These are phyloP conservation scores for Elaphurus davidianus DNA, from an alignment of 2,113 vertebrate genomes.

Conservation along the genomic window DNA sequence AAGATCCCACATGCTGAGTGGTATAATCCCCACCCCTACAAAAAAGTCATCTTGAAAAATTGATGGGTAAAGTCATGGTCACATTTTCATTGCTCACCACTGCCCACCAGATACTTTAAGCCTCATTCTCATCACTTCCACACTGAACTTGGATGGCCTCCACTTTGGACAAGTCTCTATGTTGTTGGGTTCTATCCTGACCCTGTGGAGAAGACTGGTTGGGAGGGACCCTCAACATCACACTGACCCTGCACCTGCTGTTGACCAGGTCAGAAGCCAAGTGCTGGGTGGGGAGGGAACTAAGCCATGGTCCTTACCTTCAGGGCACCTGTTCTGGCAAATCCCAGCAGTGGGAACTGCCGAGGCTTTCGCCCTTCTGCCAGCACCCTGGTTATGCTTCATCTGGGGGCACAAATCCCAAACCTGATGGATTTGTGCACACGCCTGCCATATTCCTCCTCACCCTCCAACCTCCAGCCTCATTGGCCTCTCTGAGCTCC, in stretches of 20 bases:
- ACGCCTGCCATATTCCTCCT: fast-evolving
- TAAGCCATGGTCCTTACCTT: not conserved
- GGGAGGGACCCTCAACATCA: not conserved
- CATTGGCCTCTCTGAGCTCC: not conserved
- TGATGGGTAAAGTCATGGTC: too few species aligned
- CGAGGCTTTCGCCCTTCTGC: not conserved
- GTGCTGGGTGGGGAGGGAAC: not conserved
- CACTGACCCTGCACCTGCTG: too few species aligned
- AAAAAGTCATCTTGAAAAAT: not conserved
- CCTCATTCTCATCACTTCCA: not conserved
- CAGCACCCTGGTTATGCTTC: fast-evolving
- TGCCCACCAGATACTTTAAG: not conserved
- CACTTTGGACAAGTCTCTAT: not conserved
- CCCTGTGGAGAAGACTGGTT: not conserved
- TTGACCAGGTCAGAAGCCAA: fast-evolving
- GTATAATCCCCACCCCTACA: not conserved
- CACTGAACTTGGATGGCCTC: not conserved
- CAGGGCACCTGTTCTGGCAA: fast-evolving
- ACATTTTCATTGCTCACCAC: not conserved
- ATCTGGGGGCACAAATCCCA: not conserved
- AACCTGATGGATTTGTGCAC: not conserved
- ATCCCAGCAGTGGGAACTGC: not conserved
- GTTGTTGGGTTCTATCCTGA: not conserved
- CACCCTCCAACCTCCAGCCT: not conserved
- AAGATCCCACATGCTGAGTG: not conserved